phyloP scores from a whole-genome alignment of 2,113 vertebrate species.

The Leptocoma aspasia region DNA sequence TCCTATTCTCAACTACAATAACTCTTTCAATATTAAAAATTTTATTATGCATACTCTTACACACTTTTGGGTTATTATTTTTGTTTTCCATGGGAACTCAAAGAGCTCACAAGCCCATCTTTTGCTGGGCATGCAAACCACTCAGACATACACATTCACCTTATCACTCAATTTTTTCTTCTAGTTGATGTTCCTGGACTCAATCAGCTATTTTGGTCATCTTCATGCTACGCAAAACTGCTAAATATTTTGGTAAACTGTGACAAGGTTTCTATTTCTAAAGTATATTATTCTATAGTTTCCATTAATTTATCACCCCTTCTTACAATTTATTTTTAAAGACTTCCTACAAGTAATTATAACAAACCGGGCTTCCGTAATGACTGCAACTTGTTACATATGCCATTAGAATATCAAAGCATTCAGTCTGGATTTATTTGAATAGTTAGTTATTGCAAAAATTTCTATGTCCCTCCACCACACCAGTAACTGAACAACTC shows the following conservation, averaged over 20 bases:
- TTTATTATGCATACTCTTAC: neutral
- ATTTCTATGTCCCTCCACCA: neutral
- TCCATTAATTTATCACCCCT: neutral
- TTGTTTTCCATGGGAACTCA: neutral
- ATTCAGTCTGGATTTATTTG: neutral
- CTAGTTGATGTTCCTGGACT: neutral
- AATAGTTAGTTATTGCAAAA: neutral
- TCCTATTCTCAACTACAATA: fast-evolving
- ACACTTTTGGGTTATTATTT: neutral
- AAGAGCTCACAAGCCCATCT: neutral
- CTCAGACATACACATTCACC: neutral
- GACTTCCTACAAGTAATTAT: neutral
- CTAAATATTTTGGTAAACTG: neutral
- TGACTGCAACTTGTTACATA: neutral
- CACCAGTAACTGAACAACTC: neutral
- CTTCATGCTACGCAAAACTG: neutral
- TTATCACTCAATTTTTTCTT: neutral
- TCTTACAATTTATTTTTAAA: neutral
- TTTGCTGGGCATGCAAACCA: neutral
- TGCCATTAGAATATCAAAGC: neutral
- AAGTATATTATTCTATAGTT: neutral
- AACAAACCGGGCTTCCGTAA: neutral
- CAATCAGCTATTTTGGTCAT: neutral
- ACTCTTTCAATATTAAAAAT: neutral
- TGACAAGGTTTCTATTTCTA: neutral